Base-by-base conservation (phyloP, 2,797 vertebrate species). In the Heterohyrax brucei region DNA sequence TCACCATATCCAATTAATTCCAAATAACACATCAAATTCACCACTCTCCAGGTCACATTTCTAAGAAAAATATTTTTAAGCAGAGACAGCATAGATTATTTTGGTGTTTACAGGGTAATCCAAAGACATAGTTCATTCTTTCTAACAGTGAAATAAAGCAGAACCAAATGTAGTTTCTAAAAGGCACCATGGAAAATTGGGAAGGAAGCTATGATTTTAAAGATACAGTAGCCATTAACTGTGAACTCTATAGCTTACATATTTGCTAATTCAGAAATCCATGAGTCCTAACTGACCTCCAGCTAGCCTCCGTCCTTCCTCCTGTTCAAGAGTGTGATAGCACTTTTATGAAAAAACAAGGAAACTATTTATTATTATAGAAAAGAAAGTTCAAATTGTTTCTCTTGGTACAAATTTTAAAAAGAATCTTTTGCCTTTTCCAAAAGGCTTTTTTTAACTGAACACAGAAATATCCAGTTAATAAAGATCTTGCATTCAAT, bases 231-330 rank as follows among this genome's bases (percentile, higher is more conserved):
- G 77, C 39, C 80, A 87, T 94, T 86, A 88, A 91, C 80, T 89
- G 76, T 92, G 73, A 96, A 93, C 77, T 92, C 72, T 62, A 81
- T 88, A 96, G 72, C 48, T 16, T 66, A 81, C 81, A 78, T 7
- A 68, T 92, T 90, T 96, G 93, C 24, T 93, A 96, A 91, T 83
- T 93, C 75, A 73, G 76, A 96, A 87, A n/a, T 81, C 92, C 79
- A 62, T 70, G 90, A 83, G 72, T 96, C 30, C 64, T 21, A 8
- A 70, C 62, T 96, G 91, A 95, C 66, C 61, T 93, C 28, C 61
- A 77, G 50, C 13, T 39, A 80, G 82, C 8, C 79, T 87, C 39
- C 81, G 56, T 82, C 22, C 56, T 85, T 46, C 66, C 19, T 88
- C 66, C 26, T 78, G 85, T 44, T 87, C n/a, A 73, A 95, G 3